Evolutionary conservation across 1,140 invertebrate species (phyloP).

Genomic region (Zaprionus africanus): DNA sequence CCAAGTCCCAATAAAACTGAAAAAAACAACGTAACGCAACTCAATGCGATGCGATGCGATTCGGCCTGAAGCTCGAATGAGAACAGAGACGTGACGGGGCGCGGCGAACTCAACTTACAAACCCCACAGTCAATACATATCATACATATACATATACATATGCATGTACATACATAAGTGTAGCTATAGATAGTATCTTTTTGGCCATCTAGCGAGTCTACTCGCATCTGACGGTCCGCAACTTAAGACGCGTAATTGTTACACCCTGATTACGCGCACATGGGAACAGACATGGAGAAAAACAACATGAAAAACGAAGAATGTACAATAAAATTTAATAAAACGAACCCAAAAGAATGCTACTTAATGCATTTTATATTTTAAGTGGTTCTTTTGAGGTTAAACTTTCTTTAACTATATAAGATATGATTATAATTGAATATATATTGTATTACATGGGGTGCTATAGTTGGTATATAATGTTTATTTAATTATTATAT

Average conservation of each 20-base stretch:
- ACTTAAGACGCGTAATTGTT: constrained; percentile 78
- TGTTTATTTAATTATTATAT: no score
- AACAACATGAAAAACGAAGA: constrained; percentile 39
- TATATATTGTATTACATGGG: no score
- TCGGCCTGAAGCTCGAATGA: constrained; percentile 34
- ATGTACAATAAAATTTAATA: constrained; percentile 26
- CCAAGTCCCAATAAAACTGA: background rate
- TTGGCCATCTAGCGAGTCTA: constrained; percentile 40
- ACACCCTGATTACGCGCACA: constrained; percentile 79
- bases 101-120: constrained; percentile 50
- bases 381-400: no score
- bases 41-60: constrained; percentile 3
- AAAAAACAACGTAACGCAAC: background rate
- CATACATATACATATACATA: constrained; percentile 25
- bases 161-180: constrained; percentile 15
- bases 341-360: background rate
- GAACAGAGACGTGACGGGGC: constrained; percentile 69
- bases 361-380: background rate
- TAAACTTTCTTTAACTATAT: no score
- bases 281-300: constrained; percentile 21
- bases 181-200: constrained; percentile 3
- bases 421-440: no score
- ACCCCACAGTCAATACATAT: constrained; percentile 17
- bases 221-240: constrained; percentile 49
- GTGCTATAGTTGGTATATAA: no score